Base-by-base conservation (phyloP, 2,797 vertebrate genomes). In the Chaetophractus vellerosus region DNA sequence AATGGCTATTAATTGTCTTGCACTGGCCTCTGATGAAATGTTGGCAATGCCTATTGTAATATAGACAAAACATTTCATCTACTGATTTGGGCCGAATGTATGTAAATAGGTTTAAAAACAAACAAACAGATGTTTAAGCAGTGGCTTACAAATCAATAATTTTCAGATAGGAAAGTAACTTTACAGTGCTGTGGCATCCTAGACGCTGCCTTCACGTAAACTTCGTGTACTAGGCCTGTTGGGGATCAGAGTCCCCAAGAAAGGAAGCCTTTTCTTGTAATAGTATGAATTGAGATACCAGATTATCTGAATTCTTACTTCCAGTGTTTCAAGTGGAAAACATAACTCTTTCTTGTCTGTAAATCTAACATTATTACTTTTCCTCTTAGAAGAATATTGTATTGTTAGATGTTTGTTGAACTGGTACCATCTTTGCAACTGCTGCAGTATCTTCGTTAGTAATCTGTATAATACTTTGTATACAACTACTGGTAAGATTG, bases 331-430 rank as follows among this genome's bases (percentile, higher is more conserved):
- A 48, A 98, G 98, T 98, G 98, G 96, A 98, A 97, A 98, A 98
- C 96, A 96, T 96, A 98, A 97, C 95, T 98, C 98, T 98, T 97
- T 97, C 98, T 97, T 98, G 98, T 99, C 98, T 98, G 97, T 99
- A 98, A 98, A 98, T 98, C 98, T 97, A 98, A 98, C 98, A 98
- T 98, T 98, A 98, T 98, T 98, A 98, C 98, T 98, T 99, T 98
- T 86, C 88, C 98, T 98, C 98, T 98, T 98, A 98, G 98, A 98
- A 98, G 96, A 98, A 97, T 98, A 98, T 97, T 98, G 98, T 99
- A 98, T 97, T 98, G 98, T 99, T 98, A 98, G 98, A 97, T 99
- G 98, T 99, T 98, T 98, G 98, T 99, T 98, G 97, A 98, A 93
- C 98, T 98, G 97, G 97, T 98, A 98, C 98, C 98, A 98, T 98